Percentiles rank a stretch among this genome's conserved stretches.
Evolutionary conservation across 2,797 vertebrate species (phyloP).

Genomic region (Urophycis tenuis): DNA sequence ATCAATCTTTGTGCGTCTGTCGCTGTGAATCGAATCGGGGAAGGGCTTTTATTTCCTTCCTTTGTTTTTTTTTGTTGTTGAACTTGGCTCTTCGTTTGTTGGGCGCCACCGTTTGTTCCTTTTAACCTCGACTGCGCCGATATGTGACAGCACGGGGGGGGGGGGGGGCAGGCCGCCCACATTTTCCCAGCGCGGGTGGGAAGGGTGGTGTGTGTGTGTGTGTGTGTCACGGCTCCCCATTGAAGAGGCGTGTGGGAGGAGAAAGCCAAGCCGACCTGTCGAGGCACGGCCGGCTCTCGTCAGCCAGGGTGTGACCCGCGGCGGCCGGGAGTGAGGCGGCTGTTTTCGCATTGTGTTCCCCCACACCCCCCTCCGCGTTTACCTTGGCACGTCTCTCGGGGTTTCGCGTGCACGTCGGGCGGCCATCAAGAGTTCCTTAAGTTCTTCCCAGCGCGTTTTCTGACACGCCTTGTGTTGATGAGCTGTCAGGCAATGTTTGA

Average conservation of each 20-base stretch:
- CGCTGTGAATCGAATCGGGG: constrained; percentile 33
- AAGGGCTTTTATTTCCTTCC: constrained; percentile 10
- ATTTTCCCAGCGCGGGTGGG: constrained; percentile 22
- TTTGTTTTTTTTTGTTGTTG: constrained; percentile 20
- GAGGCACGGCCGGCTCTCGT: constrained; percentile 50
- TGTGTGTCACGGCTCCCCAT: constrained; percentile 36
- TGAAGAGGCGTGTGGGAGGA: constrained; percentile 48
- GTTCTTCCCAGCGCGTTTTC: constrained; percentile 2
- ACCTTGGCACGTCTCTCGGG: constrained; percentile 48
- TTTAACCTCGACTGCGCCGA: constrained; percentile 18
- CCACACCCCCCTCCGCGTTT: too few relatives aligned
- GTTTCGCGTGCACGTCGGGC: constrained; percentile 23
- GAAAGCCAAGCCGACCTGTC: constrained; percentile 56
- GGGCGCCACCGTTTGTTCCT: constrained; percentile 35
- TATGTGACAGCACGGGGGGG: constrained; percentile 4
- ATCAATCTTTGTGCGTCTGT: constrained; percentile 39
- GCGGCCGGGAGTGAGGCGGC: constrained; percentile 41
- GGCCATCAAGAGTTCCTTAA: constrained; percentile 29
- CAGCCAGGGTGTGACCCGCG: constrained; percentile 60
- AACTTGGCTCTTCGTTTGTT: constrained; percentile 30
- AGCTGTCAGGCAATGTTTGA: constrained; percentile 17
- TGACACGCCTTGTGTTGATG: constrained; percentile 33
- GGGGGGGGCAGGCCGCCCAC: constrained; percentile 8
- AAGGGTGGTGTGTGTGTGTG: too few relatives aligned
- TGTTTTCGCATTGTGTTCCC: constrained; percentile 42